Evolutionary conservation across 2,888 invertebrate species (phyloP).

Genomic region (Harmothoe impar): DNA sequence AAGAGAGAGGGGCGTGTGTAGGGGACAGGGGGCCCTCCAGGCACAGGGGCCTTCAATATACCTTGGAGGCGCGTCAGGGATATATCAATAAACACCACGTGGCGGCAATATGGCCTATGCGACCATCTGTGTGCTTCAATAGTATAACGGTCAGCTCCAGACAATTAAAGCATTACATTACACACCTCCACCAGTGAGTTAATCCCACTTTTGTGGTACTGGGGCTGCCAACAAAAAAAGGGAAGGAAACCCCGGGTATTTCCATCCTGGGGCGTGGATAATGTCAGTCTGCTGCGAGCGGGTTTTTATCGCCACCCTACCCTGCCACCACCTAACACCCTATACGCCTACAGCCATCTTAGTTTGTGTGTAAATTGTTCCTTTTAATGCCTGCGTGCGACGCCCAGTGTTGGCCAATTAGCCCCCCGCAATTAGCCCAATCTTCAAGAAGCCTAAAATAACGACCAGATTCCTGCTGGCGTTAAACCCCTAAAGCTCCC

Average conservation of each 20-base stretch:
- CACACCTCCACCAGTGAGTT: not conserved
- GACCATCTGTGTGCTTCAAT: conserved; percentile 24
- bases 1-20: conserved; percentile 47
- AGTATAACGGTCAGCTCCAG: conserved; percentile 37
- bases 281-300: conserved; percentile 46
- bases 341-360: conserved; percentile 56
- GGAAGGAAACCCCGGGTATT: not conserved
- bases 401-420: conserved; percentile 60
- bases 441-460: conserved; percentile 63
- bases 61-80: conserved; percentile 20
- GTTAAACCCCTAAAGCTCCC: conserved; percentile 3
- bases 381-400: conserved; percentile 45
- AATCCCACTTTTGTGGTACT: conserved; percentile 40
- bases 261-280: conserved; percentile 58
- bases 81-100: conserved; percentile 61
- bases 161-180: conserved; percentile 56
- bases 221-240: conserved; percentile 9
- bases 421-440: conserved; percentile 59
- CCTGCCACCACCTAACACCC: not conserved
- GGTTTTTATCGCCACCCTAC: conserved; percentile 21
- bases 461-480: conserved; percentile 40
- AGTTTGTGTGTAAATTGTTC: conserved; percentile 60
- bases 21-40: conserved; percentile 15
- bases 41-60: conserved; percentile 10
- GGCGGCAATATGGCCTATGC: conserved; percentile 56